Evolutionary conservation across 2,113 vertebrate species (phyloP).

Genomic region (Geococcyx californianus): DNA sequence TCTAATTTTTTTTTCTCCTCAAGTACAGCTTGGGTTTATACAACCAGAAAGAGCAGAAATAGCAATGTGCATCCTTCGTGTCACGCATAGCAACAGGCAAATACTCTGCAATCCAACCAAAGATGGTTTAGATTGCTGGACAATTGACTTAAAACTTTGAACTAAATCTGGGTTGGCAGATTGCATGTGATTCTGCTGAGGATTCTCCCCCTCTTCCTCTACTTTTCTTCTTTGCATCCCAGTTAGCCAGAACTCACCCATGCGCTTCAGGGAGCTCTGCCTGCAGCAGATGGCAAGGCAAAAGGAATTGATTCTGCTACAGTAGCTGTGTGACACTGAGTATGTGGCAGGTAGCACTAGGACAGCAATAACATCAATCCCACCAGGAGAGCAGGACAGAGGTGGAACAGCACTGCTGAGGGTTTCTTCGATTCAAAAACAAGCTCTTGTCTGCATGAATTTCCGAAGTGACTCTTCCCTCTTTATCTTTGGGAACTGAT

Average conservation of each 20-base stretch:
- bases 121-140: neutral
- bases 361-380: neutral
- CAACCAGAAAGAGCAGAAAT: neutral
- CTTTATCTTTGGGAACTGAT: neutral
- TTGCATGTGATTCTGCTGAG: neutral
- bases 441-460: neutral
- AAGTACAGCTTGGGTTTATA: neutral
- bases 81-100: neutral
- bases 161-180: neutral
- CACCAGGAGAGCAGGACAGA: neutral
- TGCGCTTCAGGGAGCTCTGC: rapidly evolving
- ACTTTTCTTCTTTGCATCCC: neutral
- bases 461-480: neutral
- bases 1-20: rapidly evolving
- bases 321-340: rapidly evolving
- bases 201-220: neutral
- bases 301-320: neutral
- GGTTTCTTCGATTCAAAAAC: neutral
- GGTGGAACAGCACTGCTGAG: neutral
- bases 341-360: rapidly evolving
- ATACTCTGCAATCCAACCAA: neutral
- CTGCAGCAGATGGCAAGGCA: neutral
- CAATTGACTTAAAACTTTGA: neutral
- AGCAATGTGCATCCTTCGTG: neutral
- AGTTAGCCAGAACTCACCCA: neutral